phyloP scores from a whole-genome alignment of 2,113 vertebrate species.

The Corvus cornix region DNA sequence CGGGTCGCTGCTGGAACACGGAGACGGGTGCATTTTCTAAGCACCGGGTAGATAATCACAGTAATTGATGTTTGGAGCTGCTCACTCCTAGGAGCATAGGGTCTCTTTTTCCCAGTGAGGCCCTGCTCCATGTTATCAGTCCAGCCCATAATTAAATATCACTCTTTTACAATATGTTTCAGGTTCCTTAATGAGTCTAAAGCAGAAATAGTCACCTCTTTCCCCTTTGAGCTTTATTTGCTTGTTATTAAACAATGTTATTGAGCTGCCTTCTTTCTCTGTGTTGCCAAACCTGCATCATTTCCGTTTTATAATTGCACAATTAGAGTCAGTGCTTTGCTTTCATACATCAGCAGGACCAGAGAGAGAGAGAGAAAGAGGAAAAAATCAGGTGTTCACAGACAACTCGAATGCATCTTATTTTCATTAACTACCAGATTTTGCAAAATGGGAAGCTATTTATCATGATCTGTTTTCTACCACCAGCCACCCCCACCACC shows the following conservation, averaged over 20 bases:
- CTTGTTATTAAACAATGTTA: conserved; percentile 88
- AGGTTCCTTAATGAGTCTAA: conserved; percentile 86
- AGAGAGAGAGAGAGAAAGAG: conserved; percentile 51
- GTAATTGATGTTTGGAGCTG: conserved; percentile 86
- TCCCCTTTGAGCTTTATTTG: conserved; percentile 85
- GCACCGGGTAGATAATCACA: conserved; percentile 79
- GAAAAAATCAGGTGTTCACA: conserved; percentile 74
- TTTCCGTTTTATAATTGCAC: conserved; percentile 98
- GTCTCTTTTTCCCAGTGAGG: conserved; percentile 82
- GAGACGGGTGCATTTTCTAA: conserved; percentile 76
- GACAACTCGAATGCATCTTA: conserved; percentile 81
- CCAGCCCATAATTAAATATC: conserved; percentile 87
- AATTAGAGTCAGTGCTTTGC: conserved; percentile 94
- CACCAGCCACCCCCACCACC: conserved; percentile 83
- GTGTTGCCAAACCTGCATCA: conserved; percentile 85
- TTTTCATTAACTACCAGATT: conserved; percentile 93
- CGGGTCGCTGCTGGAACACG: conserved; percentile 80
- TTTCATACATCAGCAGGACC: conserved; percentile 94
- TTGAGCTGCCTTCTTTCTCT: conserved; percentile 81
- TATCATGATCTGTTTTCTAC: conserved; percentile 94
- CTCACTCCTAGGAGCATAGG: conserved; percentile 75
- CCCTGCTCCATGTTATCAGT: conserved; percentile 81
- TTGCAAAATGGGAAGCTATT: conserved; percentile 95
- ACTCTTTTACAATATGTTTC: conserved; percentile 85
- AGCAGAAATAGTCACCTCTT: conserved; percentile 82